Base-by-base conservation (phyloP, 1,140 invertebrate species). In the Zeugodacus cucurbitae region DNA sequence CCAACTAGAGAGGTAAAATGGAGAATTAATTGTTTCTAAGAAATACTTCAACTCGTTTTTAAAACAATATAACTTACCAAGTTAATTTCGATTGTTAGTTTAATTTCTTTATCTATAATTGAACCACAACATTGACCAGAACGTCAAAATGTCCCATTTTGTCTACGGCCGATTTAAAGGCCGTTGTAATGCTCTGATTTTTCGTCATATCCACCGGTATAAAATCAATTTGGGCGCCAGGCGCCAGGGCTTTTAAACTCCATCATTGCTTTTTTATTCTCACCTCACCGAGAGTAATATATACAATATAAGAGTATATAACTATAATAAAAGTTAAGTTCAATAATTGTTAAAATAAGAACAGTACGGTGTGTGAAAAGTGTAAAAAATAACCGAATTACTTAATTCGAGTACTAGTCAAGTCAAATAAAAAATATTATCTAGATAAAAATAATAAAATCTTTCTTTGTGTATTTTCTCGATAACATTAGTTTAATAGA, bases 81-180 rank as follows among this genome's bases (percentile, higher is more conserved):
- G 89, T 95, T 95, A 10, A 95, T 92, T 59, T 93, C 89, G 32
- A 95, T 90, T n/a, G 90, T 92, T 17, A 91, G 91, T 62, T 94
- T 93, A 86, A 94, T 93, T 10, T 93, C 89, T 44, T 89, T 89
- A 17, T 96, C 95, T 88, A 95, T 93, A 10, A 95, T 91, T 41
- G 95, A 94, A 54, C 95, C 95, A 58, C 95, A 95, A 86, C 95
- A 87, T 96, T 96, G 0, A 96, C 93, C 2, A 96, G 90, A 59
- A 96, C 94, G 88, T 96, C 95, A 34, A 96, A 93, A 26, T 90
- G 90, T 29, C 93, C 92, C 7, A 93, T 91, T 54, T 89, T 91
- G 87, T 91, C 91, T 54, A 90, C 88, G 59, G 92, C 91, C 87
- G 91, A 91, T 89, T 92, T 90, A 58, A 90, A 93, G 59, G 91